phyloP scores from a whole-genome alignment of 2,797 vertebrate species.

The Smutsia temminckii region DNA sequence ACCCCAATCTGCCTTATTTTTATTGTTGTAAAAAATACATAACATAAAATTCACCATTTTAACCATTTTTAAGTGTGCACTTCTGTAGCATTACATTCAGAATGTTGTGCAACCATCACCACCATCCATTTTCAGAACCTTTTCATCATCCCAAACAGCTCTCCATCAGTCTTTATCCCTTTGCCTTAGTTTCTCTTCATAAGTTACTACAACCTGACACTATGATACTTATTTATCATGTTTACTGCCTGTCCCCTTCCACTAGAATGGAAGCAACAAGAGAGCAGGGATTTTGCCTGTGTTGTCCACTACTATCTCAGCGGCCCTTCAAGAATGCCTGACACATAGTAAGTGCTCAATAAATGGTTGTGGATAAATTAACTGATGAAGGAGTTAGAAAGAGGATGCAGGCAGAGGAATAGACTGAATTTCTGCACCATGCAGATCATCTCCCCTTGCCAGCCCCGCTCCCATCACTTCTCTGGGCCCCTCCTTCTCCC shows the following conservation, averaged over 20 bases:
- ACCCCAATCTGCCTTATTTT: not conserved
- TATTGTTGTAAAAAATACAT: not conserved
- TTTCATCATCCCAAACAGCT: not conserved
- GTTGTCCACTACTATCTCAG: not conserved
- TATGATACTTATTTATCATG: not conserved
- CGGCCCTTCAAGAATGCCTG: not conserved
- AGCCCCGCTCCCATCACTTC: not conserved
- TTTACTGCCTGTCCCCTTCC: not conserved
- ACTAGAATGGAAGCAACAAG: not conserved
- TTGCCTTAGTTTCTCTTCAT: not conserved
- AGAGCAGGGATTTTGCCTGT: not conserved
- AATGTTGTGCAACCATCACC: not conserved
- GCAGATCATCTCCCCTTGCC: not conserved
- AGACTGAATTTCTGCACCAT: not conserved
- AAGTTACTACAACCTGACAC: not conserved
- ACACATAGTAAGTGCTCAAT: not conserved
- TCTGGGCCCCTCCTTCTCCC: not conserved
- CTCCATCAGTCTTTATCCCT: not conserved
- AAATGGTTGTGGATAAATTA: not conserved
- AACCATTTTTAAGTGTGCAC: not conserved
- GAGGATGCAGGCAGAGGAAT: not conserved
- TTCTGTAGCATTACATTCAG: not conserved
- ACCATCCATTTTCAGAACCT: not conserved
- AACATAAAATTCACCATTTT: not conserved
- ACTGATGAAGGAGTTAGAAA: not conserved